Conservation (phyloP, 2,888 invertebrate species). For the Halictus quadricinctus region DNA sequence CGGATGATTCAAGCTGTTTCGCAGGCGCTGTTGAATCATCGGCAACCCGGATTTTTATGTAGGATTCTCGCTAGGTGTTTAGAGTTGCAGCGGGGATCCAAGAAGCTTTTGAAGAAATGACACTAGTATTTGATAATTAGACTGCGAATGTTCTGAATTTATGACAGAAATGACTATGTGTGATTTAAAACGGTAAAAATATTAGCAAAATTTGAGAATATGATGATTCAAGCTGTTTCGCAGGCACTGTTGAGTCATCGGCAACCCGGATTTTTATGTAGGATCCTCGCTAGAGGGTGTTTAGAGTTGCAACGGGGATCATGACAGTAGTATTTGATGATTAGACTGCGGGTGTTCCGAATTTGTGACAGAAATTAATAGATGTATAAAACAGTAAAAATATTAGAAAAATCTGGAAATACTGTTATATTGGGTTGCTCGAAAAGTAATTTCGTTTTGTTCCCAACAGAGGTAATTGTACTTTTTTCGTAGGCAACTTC, state of each 20-base stretch:
- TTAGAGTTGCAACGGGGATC: not conserved
- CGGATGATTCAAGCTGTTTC: not conserved
- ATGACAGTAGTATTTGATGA: not conserved
- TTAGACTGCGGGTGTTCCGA: not conserved
- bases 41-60: not conserved
- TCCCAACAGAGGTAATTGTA: too few species aligned
- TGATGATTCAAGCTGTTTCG: conserved; percentile 1
- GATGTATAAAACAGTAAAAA: too few species aligned
- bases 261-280: not conserved
- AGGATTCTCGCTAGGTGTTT: too few species aligned
- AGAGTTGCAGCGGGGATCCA: not conserved
- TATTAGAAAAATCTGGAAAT: too few species aligned
- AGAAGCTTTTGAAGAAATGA: not conserved
- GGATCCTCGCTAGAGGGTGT: too few species aligned
- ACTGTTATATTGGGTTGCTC: too few species aligned
- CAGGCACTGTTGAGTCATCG: not conserved
- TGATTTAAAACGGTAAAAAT: too few species aligned
- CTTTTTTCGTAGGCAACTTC: too few species aligned
- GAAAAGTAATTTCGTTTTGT: too few species aligned
- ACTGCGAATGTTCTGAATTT: not conserved
- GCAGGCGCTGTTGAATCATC: not conserved
- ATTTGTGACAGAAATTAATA: not conserved
- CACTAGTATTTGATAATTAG: not conserved
- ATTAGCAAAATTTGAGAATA: too few species aligned
- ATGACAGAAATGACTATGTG: not conserved